Evolutionary conservation across 2,113 vertebrate species (phyloP).

Genomic region (Myotis brandtii): DNA sequence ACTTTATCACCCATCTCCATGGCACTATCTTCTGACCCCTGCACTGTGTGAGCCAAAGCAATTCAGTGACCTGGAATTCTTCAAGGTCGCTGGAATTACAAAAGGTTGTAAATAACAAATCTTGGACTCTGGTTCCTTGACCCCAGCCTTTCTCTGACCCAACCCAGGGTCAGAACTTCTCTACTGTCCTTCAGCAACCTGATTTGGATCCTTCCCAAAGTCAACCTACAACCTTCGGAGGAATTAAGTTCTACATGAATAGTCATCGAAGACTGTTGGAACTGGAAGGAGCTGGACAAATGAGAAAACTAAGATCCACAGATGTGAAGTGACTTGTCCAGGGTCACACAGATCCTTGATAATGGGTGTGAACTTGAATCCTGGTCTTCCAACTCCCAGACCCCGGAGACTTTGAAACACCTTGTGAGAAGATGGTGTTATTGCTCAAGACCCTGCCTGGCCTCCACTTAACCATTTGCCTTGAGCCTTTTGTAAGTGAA

Average conservation of each 20-base stretch:
- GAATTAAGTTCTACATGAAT: not conserved
- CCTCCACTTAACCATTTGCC: not conserved
- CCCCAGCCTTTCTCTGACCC: not conserved
- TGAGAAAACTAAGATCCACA: not conserved
- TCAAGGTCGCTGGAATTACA: not conserved
- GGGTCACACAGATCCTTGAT: not conserved
- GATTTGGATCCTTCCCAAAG: not conserved
- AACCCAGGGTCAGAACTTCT: not conserved
- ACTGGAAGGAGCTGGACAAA: not conserved
- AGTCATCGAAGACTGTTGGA: not conserved
- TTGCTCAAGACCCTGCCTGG: not conserved
- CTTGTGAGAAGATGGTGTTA: not conserved
- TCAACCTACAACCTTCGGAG: not conserved
- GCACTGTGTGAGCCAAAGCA: not conserved
- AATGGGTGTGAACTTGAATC: not conserved
- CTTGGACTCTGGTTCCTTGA: not conserved
- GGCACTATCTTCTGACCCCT: not conserved
- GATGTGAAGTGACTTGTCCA: not conserved
- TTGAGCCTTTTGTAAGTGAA: constrained; percentile 45
- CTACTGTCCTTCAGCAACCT: not conserved
- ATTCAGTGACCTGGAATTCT: not conserved
- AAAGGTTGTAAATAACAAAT: not conserved
- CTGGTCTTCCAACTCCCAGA: not conserved
- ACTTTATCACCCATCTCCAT: not conserved
- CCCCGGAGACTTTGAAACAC: not conserved